phyloP scores from a whole-genome alignment of 2,113 vertebrate genomes.

The Heterotilapia buettikoferi region DNA sequence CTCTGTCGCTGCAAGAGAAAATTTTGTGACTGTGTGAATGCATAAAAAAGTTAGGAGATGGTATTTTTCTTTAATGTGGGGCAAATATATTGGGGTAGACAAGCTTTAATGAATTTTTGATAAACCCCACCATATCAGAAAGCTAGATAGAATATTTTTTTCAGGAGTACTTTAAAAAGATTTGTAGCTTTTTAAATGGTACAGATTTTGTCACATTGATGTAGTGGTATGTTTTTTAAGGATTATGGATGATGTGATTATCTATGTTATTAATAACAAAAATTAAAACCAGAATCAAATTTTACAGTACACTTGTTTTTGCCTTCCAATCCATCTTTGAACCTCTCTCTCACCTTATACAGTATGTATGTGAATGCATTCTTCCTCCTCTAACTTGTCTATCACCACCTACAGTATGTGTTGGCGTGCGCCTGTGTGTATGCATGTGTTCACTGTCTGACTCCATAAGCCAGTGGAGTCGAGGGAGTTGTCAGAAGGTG shows the following conservation, averaged over 20 bases:
- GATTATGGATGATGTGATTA: neutral
- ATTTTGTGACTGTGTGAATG: constrained; percentile 17
- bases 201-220: neutral
- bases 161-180: neutral
- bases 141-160: neutral
- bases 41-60: constrained; percentile 27
- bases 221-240: neutral
- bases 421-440: constrained; percentile 26
- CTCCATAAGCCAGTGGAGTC: constrained; percentile 48
- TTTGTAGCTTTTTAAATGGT: neutral
- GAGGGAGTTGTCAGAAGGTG: constrained; percentile 58
- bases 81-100: constrained; percentile 17
- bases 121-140: neutral
- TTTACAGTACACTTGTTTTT: neutral
- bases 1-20: constrained; percentile 19
- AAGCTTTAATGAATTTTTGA: constrained; percentile 35
- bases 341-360: neutral
- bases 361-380: neutral
- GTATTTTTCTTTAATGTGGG: constrained; percentile 15
- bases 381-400: neutral
- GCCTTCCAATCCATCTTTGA: neutral
- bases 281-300: neutral
- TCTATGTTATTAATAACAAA: constrained; percentile 3
- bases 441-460: constrained; percentile 48
- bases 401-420: constrained; percentile 38